phyloP scores from a whole-genome alignment of 2,113 vertebrate species.

The Ptyas mucosa region DNA sequence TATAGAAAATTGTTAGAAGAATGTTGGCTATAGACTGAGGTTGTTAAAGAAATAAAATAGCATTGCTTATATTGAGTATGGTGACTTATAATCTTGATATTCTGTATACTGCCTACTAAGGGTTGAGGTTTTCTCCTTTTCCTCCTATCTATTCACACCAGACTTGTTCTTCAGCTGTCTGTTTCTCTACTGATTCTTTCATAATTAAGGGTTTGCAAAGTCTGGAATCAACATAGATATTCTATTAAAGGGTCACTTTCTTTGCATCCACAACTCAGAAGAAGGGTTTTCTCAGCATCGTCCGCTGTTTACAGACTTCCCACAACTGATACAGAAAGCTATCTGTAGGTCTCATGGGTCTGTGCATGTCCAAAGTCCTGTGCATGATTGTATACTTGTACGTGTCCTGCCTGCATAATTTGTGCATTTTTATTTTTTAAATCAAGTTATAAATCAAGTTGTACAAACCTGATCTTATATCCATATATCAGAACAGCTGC shows the following conservation, averaged over 20 bases:
- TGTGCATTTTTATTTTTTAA: not conserved
- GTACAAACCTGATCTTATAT: not conserved
- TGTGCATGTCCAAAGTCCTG: not conserved
- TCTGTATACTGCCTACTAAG: not conserved
- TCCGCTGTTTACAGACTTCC: not conserved
- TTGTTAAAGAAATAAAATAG: not conserved
- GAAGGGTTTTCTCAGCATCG: not conserved
- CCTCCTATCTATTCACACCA: not conserved
- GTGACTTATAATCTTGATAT: slow-evolving; percentile 1
- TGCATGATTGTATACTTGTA: not conserved
- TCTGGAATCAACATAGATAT: not conserved
- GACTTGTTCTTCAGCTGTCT: not conserved
- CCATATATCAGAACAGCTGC: not conserved
- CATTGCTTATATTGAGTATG: not conserved
- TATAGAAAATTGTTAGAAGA: not conserved
- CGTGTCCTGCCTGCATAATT: not conserved
- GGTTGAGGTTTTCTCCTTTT: slow-evolving; percentile 13
- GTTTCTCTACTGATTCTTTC: not conserved
- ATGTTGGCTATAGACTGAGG: not conserved
- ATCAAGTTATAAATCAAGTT: not conserved
- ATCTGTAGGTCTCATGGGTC: not conserved
- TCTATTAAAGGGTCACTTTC: not conserved
- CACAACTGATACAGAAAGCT: not conserved
- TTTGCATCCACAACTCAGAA: not conserved
- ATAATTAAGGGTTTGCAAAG: not conserved